Evolutionary conservation across 2,888 invertebrate genomes (phyloP).

Genomic region (Cinara cedri): DNA sequence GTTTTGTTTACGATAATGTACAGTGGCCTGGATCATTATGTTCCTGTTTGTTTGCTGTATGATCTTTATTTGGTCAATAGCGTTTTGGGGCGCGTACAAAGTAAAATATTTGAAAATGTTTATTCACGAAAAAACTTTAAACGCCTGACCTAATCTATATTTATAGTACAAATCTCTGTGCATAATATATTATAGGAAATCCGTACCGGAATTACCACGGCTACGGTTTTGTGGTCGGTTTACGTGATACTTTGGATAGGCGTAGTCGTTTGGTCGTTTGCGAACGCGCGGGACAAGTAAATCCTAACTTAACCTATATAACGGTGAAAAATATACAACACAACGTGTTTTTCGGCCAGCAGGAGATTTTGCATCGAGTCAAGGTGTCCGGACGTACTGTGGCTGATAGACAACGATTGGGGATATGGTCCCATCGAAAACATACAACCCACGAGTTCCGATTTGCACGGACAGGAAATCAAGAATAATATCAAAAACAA

Average conservation of each 20-base stretch:
- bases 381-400: constrained; percentile 18
- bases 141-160: too few relatives aligned
- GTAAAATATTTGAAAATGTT: background rate
- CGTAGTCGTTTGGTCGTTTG: background rate
- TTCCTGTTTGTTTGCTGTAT: background rate
- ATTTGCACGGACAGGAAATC: too few relatives aligned
- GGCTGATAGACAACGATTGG: background rate
- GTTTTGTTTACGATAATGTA: background rate
- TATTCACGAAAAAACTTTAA: too few relatives aligned
- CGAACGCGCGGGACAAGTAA: background rate
- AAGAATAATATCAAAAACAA: too few relatives aligned
- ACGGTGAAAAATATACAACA: too few relatives aligned
- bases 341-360: background rate
- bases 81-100: constrained; percentile 2
- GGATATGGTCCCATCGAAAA: too few relatives aligned
- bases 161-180: background rate
- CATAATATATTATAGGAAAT: background rate
- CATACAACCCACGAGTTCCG: too few relatives aligned
- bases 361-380: background rate
- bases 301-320: background rate
- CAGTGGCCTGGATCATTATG: constrained; percentile 19
- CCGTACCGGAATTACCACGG: background rate
- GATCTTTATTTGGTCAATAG: constrained; percentile 13
- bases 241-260: background rate
- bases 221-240: background rate